Evolutionary conservation across 2,888 invertebrate species (phyloP), one percentile per base, ranked within the genome.

Genomic region (Drosophila buzzatii): DNA sequence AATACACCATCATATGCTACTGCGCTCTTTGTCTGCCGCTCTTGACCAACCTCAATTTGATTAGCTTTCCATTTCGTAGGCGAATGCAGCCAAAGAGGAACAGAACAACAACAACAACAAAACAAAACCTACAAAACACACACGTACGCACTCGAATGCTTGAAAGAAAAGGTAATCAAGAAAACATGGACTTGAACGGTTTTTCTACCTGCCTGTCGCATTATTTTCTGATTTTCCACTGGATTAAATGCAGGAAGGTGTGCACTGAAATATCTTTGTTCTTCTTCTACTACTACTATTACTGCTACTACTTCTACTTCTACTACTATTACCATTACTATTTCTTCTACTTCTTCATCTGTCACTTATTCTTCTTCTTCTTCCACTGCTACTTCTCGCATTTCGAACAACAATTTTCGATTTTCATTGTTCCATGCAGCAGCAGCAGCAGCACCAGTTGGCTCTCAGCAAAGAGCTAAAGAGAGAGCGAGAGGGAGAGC

Each of bases 181-280:
- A 76, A 56, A 82, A 79, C 67, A 76, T 71, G 78, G 52, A 69
- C 70, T 60, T 59, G 62, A 64, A 70, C 20, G 72, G 56, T 64
- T 70, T 70, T 70, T 73, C 76, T 82, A 80, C 84, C 84, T 82
- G 87, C 70, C 37, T 42, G 70, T 70, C 70, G 76, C 66, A 83
- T 85, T 83, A 79, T 71, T 74, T 79, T 85, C 41, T 86, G 85
- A 85, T 87, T 85, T 89, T 89, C 87, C 82, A 76, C 80, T 76
- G 85, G 85, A 89, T 85, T 89, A 89, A 76, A 64, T 75, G 73
- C 70, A 69, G 63, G 70, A 76, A 74, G 84, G 86, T 86, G 84
- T 79, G 76, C 78, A 81, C 55, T 66, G 71, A 76, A 85, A 76
- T 82, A 63, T 76, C 47, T 82, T 67, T 69, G 56, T 63, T 57